Percentiles rank a stretch among this genome's conserved stretches.
phyloP scores from a whole-genome alignment of 2,888 invertebrate species.

The Metalampra italica region DNA sequence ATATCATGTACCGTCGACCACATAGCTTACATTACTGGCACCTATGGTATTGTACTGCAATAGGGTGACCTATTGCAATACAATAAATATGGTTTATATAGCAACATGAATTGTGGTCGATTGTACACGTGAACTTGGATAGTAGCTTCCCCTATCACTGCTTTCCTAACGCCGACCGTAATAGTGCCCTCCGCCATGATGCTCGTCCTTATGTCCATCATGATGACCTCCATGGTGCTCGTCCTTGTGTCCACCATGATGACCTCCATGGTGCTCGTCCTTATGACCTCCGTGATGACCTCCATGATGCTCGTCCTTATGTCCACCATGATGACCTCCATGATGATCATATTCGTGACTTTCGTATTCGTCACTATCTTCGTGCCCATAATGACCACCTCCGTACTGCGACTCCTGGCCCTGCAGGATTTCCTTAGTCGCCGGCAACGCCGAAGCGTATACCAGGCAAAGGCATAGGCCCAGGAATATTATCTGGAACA shows the following conservation, averaged over 20 bases:
- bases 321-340: too few relatives aligned
- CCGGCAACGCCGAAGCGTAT: conserved; percentile 38
- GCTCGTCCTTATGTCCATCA: not conserved
- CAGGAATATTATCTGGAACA: conserved; percentile 37
- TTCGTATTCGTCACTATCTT: conserved; percentile 14
- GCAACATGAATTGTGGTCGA: too few relatives aligned
- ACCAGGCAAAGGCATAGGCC: conserved; percentile 40
- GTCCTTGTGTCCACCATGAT: conserved; percentile 8
- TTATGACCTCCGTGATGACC: conserved; percentile 17
- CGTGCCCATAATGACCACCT: conserved; percentile 7
- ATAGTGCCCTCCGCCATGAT: not conserved
- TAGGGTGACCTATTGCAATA: too few relatives aligned
- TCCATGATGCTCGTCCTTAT: conserved; percentile 4
- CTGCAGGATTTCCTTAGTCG: conserved; percentile 17
- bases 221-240: too few relatives aligned
- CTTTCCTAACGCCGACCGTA: too few relatives aligned
- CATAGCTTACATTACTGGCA: too few relatives aligned
- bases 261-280: conserved; percentile 7
- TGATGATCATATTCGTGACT: too few relatives aligned
- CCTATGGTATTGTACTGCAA: too few relatives aligned
- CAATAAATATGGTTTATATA: too few relatives aligned
- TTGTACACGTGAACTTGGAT: too few relatives aligned
- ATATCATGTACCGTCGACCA: too few relatives aligned
- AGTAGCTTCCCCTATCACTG: too few relatives aligned
- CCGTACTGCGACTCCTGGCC: conserved; percentile 23